Evolutionary conservation across 2,888 invertebrate species (phyloP), one percentile per base, ranked within the genome.

Genomic region (Luffia ferchaultella): DNA sequence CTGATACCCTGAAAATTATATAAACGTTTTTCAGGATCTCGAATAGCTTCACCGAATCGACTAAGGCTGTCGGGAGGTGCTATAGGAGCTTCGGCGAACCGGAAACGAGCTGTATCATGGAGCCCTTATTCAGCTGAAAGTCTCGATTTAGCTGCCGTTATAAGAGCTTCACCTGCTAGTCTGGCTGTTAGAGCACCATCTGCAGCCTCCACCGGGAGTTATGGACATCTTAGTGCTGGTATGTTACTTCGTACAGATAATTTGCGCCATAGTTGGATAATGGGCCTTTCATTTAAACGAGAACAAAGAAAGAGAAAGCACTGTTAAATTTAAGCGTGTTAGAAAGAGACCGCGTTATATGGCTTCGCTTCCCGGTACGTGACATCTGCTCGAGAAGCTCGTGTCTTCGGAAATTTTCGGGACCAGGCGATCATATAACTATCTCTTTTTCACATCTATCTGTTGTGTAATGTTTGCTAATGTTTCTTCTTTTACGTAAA

Each of bases 181-280:
- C 80, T 98, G 58, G 93, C 95, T 16, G 95, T 95, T 0, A 85
- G 96, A 57, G 93, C 94, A 54, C 93, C 93, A 16, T 92, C 94
- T 20, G 93, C 95, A 2, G 80, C 82, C 0, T 83, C 83, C 9
- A 96, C 96, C 62, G 97, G 97, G 45, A 97, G 97, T 55, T 97
- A 97, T 85, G 97, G 97, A 17, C 98, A 98, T 82, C 88, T 98
- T 57, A 96, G 97, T 57, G 97, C 97, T 60, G 95, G 93, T 92
- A 68, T 65, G 65, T 58, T 46, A 47, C 45, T 54, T 54, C 50
- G 52, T n/a, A n/a, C n/a, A n/a, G n/a, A 45, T 30, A 46, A 49
- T 46, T 48, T 48, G 9, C 43, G 53, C 45, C 46, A 44, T 52
- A 54, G 53, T 54, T 54, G 53, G 52, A 56, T 58, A 54, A 57